A percentile compares a stretch with the other conserved stretches of the same genome.
phyloP scores from a whole-genome alignment of 2,113 vertebrate species.

The Alosa alosa region DNA sequence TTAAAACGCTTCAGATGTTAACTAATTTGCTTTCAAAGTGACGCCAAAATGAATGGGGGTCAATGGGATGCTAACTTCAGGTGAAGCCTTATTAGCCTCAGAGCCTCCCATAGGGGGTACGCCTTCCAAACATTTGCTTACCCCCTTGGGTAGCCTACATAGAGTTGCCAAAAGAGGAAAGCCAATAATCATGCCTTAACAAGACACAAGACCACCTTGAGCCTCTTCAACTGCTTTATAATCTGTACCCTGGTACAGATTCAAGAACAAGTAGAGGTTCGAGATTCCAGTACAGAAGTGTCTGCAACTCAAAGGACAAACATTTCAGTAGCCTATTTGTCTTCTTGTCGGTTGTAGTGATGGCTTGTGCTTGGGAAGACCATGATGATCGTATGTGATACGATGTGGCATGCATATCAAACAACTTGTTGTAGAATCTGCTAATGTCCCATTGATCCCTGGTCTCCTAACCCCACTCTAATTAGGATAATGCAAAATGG shows the following conservation, averaged over 20 bases:
- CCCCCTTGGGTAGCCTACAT: not conserved
- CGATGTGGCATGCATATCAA: conserved; percentile 1
- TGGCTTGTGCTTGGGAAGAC: not conserved
- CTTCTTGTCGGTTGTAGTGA: not conserved
- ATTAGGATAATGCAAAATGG: conserved; percentile 8
- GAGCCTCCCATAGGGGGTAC: too few relatives aligned
- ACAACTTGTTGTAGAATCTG: not conserved
- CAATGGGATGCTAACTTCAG: too few relatives aligned
- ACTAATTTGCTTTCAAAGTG: too few relatives aligned
- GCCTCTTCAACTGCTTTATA: not conserved
- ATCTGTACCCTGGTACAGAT: not conserved
- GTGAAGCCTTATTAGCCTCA: too few relatives aligned
- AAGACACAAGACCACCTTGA: not conserved
- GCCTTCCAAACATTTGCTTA: too few relatives aligned
- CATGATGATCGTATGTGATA: too few relatives aligned
- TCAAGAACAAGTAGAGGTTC: not conserved
- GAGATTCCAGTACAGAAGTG: not conserved
- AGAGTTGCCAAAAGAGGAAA: not conserved
- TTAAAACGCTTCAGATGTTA: too few relatives aligned
- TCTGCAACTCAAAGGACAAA: not conserved
- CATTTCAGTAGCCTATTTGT: not conserved
- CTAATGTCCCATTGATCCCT: conserved; percentile 13
- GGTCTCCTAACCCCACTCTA: not conserved
- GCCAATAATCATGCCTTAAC: not conserved
- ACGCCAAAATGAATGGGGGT: too few relatives aligned